phyloP scores from a whole-genome alignment of 2,113 vertebrate species.

The Morone chrysops region DNA sequence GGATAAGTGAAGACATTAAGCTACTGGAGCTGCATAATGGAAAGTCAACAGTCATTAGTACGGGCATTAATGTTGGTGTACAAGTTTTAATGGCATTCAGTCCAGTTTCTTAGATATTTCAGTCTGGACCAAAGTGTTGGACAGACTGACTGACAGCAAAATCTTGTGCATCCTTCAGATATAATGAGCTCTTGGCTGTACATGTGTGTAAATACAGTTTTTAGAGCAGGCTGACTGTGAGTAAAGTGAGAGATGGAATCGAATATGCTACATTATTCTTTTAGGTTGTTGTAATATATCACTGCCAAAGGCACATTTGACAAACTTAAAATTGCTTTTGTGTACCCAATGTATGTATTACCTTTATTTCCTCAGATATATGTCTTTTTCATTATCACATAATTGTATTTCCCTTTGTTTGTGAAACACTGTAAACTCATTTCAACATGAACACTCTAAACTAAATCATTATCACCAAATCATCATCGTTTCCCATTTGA shows the following conservation, averaged over 20 bases:
- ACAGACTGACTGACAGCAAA: not conserved
- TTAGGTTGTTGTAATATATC: not conserved
- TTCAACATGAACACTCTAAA: not conserved
- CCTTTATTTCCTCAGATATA: not conserved
- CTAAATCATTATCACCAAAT: constrained; percentile 6
- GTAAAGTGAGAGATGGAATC: not conserved
- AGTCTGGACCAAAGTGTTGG: not conserved
- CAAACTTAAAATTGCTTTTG: not conserved
- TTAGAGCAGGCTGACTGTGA: not conserved
- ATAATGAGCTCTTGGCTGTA: too few species aligned
- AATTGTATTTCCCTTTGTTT: not conserved
- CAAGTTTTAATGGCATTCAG: too few species aligned
- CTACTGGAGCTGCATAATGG: too few species aligned
- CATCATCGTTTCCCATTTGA: not conserved
- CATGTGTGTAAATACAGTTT: too few species aligned
- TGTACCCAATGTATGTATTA: not conserved
- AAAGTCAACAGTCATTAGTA: too few species aligned
- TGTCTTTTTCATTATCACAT: not conserved
- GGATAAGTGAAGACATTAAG: too few species aligned
- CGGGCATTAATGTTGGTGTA: too few species aligned
- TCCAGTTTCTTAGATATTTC: not conserved
- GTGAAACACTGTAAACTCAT: not conserved
- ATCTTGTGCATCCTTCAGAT: too few species aligned
- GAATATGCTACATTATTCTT: not conserved
- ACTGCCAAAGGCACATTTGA: not conserved